Evolutionary conservation across 2,888 invertebrate genomes (phyloP).

Genomic region (Meiosimyza platycephala): DNA sequence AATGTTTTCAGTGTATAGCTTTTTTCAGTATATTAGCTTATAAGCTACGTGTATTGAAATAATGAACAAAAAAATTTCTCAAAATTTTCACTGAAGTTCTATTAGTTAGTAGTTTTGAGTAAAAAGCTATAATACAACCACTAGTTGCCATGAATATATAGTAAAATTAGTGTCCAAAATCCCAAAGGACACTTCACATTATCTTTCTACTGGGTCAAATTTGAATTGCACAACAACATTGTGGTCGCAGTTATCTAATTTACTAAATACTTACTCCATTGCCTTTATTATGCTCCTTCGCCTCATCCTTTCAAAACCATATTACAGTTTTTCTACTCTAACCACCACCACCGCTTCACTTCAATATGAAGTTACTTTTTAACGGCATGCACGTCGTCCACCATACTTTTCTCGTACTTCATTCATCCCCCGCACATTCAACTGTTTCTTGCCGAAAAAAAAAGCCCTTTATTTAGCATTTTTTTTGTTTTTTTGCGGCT

Average conservation of each 20-base stretch:
- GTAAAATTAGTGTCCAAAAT: too few species aligned
- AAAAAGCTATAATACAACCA: too few species aligned
- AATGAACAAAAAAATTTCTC: too few species aligned
- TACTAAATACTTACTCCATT: conserved; percentile 16
- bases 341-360: not conserved
- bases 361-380: conserved; percentile 6
- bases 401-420: conserved; percentile 32
- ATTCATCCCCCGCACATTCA: conserved; percentile 43
- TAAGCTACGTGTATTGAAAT: too few species aligned
- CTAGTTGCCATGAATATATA: too few species aligned
- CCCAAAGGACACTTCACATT: too few species aligned
- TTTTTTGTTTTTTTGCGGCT: conserved; percentile 39
- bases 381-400: conserved; percentile 10
- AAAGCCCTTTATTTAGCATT: conserved; percentile 40
- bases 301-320: not conserved
- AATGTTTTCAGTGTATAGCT: too few species aligned
- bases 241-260: conserved; percentile 27
- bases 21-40: too few species aligned
- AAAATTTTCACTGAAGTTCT: too few species aligned
- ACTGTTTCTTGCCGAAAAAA: conserved; percentile 26
- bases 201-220: conserved; percentile 2
- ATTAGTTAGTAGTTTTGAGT: too few species aligned
- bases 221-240: not conserved
- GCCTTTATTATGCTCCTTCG: not conserved
- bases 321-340: not conserved